phyloP scores from a whole-genome alignment of 2,888 invertebrate genomes.

The Oscheius myriophilus region DNA sequence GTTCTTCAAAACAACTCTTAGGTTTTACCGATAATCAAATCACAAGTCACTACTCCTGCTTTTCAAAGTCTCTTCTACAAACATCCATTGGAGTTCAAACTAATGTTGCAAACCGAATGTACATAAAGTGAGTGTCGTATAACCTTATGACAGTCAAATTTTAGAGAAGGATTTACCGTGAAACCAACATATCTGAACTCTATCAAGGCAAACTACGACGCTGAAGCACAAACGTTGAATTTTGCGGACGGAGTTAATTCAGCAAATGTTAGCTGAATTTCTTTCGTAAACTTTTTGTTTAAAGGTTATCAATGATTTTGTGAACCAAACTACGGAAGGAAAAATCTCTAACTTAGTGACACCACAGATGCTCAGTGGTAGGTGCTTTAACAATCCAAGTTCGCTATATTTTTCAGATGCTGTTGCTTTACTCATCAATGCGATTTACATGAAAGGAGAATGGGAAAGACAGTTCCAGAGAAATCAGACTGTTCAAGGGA shows the following conservation, averaged over 20 bases:
- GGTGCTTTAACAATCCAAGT: too few species aligned
- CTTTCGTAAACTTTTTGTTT: too few species aligned
- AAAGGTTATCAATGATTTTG: constrained; percentile 25
- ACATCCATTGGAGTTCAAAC: too few species aligned
- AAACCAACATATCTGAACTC: constrained; percentile 17
- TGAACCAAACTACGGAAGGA: not conserved
- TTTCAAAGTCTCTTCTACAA: too few species aligned
- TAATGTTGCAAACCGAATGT: too few species aligned
- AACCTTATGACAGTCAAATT: too few species aligned
- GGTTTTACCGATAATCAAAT: too few species aligned
- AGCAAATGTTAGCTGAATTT: constrained; percentile 10
- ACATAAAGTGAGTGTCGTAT: too few species aligned
- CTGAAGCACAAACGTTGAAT: constrained; percentile 28
- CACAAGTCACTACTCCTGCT: too few species aligned
- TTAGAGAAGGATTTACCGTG: constrained; percentile 31
- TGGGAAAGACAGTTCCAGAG: constrained; percentile 76
- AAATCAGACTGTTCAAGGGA: constrained; percentile 75
- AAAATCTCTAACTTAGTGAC: too few species aligned
- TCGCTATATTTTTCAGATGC: constrained; percentile 39
- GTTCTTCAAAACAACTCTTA: too few species aligned
- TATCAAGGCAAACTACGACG: constrained; percentile 16
- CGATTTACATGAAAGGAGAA: constrained; percentile 74
- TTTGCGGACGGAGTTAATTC: constrained; percentile 8
- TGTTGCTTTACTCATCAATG: constrained; percentile 72
- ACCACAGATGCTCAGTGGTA: too few species aligned